phyloP scores from a whole-genome alignment of 2,113 vertebrate genomes.

The Trachemys scripta region DNA sequence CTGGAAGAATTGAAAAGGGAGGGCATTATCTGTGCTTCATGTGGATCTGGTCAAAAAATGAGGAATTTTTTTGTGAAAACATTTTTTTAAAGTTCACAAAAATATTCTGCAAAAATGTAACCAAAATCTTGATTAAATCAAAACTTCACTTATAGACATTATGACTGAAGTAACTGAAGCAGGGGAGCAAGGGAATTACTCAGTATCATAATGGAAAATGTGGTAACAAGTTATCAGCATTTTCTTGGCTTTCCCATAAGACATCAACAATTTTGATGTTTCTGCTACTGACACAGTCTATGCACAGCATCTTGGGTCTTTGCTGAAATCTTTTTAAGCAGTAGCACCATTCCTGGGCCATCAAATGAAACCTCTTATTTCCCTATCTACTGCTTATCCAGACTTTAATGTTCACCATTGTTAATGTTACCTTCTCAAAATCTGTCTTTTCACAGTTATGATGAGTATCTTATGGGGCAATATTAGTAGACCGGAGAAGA shows the following conservation, averaged over 20 bases:
- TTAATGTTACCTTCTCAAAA: not conserved
- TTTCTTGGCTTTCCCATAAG: not conserved
- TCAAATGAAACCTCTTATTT: not conserved
- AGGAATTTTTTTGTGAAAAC: not conserved
- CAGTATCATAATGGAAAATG: not conserved
- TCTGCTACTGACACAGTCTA: not conserved
- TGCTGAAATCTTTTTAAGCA: not conserved
- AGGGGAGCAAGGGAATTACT: not conserved
- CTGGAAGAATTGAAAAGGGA: not conserved
- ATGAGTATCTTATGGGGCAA: not conserved
- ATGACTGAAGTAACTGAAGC: not conserved
- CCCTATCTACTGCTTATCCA: not conserved
- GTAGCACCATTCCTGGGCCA: fast-evolving
- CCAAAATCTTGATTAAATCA: not conserved
- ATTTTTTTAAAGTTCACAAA: not conserved
- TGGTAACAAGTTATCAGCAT: not conserved
- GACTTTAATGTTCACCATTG: not conserved
- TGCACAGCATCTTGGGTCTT: not conserved
- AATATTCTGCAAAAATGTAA: not conserved
- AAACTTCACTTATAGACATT: fast-evolving
- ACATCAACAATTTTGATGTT: not conserved
- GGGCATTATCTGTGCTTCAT: not conserved
- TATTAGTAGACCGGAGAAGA: not conserved
- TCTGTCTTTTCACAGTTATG: not conserved
- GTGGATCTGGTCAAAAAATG: not conserved